Evolutionary conservation across 2,113 vertebrate genomes (phyloP).

Genomic region (Cariama cristata): DNA sequence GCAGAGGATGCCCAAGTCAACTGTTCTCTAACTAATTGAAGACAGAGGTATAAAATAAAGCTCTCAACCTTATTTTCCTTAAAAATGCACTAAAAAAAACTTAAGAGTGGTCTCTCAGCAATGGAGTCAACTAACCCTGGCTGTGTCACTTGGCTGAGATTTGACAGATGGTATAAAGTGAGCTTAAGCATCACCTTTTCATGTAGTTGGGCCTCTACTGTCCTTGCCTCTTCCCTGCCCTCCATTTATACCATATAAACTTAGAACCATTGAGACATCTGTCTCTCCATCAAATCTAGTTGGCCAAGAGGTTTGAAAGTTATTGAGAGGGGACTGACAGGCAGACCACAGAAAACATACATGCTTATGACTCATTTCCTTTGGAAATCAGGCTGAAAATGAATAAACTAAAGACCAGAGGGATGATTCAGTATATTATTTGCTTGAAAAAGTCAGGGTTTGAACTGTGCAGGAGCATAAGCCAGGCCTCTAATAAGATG

Average conservation of each 20-base stretch:
- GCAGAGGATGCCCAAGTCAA: not conserved
- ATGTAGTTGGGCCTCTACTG: not conserved
- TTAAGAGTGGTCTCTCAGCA: not conserved
- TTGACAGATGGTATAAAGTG: accelerated
- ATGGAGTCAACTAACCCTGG: not conserved
- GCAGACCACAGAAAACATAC: not conserved
- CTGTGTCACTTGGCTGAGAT: not conserved
- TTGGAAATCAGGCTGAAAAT: not conserved
- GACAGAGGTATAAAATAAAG: not conserved
- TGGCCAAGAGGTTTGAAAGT: not conserved
- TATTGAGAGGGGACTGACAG: not conserved
- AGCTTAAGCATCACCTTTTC: not conserved
- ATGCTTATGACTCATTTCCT: not conserved
- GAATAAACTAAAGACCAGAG: not conserved
- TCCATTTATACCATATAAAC: not conserved
- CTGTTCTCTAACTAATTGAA: not conserved
- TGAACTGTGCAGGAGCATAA: not conserved
- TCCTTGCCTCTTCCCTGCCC: not conserved
- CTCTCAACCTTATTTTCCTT: not conserved
- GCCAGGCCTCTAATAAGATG: not conserved
- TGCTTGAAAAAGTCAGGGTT: not conserved
- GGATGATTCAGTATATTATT: not conserved
- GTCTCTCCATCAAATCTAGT: not conserved
- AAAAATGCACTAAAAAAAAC: not conserved
- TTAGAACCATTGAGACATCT: not conserved